Percentiles rank a stretch among this genome's conserved stretches.
Conservation (phyloP, 1,140 invertebrate genomes). For the Physella acuta region DNA sequence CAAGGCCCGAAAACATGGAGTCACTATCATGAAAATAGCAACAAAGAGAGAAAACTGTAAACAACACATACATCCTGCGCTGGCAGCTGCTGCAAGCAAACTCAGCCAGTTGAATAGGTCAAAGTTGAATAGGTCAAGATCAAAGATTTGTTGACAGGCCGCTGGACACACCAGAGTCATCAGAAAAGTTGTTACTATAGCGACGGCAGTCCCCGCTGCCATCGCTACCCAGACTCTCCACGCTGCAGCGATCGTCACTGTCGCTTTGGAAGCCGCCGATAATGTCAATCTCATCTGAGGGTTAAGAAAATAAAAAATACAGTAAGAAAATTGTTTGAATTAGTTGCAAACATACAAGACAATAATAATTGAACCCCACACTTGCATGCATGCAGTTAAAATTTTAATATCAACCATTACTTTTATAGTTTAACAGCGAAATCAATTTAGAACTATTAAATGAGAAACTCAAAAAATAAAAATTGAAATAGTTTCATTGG, state of each 20-base stretch:
- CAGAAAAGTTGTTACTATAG: constrained; percentile 21
- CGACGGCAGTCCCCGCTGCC: constrained; percentile 32
- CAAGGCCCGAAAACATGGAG: neutral
- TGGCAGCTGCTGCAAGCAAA: neutral
- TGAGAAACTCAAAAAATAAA: too few relatives aligned
- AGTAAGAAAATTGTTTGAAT: too few relatives aligned
- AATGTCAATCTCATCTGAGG: constrained; percentile 85
- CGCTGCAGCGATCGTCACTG: constrained; percentile 69
- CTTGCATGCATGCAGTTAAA: too few relatives aligned
- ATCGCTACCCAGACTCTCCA: constrained; percentile 41
- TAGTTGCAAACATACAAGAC: too few relatives aligned
- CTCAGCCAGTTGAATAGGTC: neutral
- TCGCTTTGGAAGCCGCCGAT: constrained; percentile 84
- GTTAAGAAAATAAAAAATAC: constrained; percentile 31
- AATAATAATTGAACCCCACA: too few relatives aligned
- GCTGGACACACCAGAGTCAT: constrained; percentile 20
- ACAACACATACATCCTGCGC: neutral
- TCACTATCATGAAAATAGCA: neutral
- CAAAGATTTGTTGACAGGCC: constrained; percentile 19
- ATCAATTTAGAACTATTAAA: too few relatives aligned
- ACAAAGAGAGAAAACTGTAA: constrained; percentile 5
- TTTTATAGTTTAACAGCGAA: too few relatives aligned
- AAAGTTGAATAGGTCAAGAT: neutral
- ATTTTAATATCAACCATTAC: too few relatives aligned
- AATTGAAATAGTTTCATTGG: too few relatives aligned